phyloP scores from a whole-genome alignment of 2,888 invertebrate genomes.

The Chloromyia formosa region DNA sequence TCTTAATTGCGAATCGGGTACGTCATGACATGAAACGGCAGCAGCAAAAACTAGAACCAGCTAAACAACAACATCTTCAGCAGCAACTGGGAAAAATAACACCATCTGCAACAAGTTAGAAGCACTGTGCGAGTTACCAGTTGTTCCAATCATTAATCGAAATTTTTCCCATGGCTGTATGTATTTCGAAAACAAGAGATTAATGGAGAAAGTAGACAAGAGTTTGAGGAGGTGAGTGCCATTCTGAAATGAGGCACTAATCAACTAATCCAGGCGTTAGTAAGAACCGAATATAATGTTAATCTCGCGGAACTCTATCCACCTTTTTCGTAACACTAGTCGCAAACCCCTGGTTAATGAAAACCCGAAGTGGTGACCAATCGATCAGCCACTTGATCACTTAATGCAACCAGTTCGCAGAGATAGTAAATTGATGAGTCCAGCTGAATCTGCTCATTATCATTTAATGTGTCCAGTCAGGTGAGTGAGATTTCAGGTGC shows the following conservation, averaged over 20 bases:
- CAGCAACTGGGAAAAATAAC: background rate
- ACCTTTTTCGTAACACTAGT: background rate
- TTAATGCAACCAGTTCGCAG: conserved; percentile 18
- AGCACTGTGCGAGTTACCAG: background rate
- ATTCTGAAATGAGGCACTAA: too few species aligned
- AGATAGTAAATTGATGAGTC: background rate
- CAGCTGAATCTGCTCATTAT: conserved; percentile 25
- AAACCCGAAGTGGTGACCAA: conserved; percentile 13
- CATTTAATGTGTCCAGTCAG: conserved; percentile 17
- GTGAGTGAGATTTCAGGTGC: background rate
- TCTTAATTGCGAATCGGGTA: conserved; percentile 42
- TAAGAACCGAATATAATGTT: too few species aligned
- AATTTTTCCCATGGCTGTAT: too few species aligned
- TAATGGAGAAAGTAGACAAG: too few species aligned
- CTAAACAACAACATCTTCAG: background rate
- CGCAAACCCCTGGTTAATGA: background rate
- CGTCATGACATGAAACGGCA: conserved; percentile 34
- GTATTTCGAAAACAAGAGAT: too few species aligned
- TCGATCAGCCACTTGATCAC: conserved; percentile 4
- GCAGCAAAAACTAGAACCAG: background rate
- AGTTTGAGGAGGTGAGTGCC: too few species aligned
- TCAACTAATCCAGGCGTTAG: too few species aligned
- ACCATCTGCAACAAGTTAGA: background rate
- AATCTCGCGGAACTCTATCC: too few species aligned
- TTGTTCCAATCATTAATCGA: background rate